Percentiles rank a stretch among this genome's conserved stretches.
phyloP scores from a whole-genome alignment of 2,113 vertebrate genomes.

The Microtus pennsylvanicus region DNA sequence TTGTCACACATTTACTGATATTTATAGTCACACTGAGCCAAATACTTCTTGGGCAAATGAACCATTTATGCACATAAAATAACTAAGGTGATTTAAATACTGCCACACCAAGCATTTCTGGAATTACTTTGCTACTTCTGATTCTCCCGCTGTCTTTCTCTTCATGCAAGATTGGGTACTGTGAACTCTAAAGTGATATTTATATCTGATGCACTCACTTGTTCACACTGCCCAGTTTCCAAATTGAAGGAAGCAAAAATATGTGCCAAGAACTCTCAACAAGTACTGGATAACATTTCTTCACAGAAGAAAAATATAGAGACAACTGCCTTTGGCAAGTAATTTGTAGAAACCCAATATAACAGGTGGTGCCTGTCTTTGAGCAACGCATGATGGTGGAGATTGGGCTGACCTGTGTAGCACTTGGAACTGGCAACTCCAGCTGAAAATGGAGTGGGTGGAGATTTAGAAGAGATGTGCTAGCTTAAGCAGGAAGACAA shows the following conservation, averaged over 20 bases:
- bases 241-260: background rate
- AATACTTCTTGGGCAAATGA: background rate
- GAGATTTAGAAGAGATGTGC: background rate
- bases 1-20: background rate
- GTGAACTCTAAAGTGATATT: background rate
- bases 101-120: background rate
- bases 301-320: background rate
- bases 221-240: background rate
- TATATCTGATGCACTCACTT: slow-evolving; percentile 6
- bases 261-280: slow-evolving; percentile 22
- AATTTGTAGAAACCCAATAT: slow-evolving; percentile 44
- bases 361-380: slow-evolving; percentile 16
- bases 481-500: background rate
- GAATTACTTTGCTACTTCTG: background rate
- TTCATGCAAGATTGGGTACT: background rate
- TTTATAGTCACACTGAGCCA: background rate
- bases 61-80: background rate
- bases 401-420: background rate
- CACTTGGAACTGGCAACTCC: background rate
- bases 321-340: slow-evolving; percentile 5
- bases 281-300: slow-evolving; percentile 39
- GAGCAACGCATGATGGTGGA: background rate
- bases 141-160: background rate
- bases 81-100: background rate
- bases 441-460: background rate